phyloP scores from a whole-genome alignment of 2,113 vertebrate species.

The Centropus bengalensis region DNA sequence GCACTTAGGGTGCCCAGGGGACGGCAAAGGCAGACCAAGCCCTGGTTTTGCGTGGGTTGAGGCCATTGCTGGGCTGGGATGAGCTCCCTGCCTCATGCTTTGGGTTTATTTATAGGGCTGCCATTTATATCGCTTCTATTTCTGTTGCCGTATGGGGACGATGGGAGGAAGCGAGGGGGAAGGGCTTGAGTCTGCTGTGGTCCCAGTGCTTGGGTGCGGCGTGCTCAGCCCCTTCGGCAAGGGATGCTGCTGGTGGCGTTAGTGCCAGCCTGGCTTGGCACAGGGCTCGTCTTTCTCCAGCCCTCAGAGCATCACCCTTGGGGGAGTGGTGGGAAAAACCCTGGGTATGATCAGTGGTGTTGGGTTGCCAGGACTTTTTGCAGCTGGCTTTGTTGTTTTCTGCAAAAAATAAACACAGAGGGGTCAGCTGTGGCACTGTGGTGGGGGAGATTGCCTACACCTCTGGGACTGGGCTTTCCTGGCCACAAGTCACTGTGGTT shows the following conservation, averaged over 20 bases:
- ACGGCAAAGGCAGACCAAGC: neutral
- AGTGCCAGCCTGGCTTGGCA: neutral
- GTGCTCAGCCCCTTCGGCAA: neutral
- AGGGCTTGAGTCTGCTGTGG: neutral
- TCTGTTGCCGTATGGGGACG: slow-evolving; percentile 31
- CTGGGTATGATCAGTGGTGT: rapidly evolving
- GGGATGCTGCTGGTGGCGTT: rapidly evolving
- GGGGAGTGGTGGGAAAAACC: neutral
- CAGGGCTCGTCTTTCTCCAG: neutral
- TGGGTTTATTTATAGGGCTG: slow-evolving; percentile 66
- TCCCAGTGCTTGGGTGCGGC: neutral
- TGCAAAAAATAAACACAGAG: neutral
- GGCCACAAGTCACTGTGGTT: neutral
- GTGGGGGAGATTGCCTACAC: neutral
- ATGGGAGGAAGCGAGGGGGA: neutral
- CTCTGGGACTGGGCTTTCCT: neutral
- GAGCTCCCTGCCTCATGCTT: slow-evolving; percentile 16
- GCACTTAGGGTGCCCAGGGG: neutral
- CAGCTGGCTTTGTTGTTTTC: neutral
- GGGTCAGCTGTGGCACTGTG: neutral
- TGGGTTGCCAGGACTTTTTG: neutral
- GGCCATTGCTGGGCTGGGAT: neutral
- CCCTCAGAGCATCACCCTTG: neutral
- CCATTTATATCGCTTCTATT: slow-evolving; percentile 60
- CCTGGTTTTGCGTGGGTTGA: neutral